Evolutionary conservation across 2,797 vertebrate species (phyloP), one percentile per base, ranked within the genome.

Genomic region (Gobionotothen gibberifrons): DNA sequence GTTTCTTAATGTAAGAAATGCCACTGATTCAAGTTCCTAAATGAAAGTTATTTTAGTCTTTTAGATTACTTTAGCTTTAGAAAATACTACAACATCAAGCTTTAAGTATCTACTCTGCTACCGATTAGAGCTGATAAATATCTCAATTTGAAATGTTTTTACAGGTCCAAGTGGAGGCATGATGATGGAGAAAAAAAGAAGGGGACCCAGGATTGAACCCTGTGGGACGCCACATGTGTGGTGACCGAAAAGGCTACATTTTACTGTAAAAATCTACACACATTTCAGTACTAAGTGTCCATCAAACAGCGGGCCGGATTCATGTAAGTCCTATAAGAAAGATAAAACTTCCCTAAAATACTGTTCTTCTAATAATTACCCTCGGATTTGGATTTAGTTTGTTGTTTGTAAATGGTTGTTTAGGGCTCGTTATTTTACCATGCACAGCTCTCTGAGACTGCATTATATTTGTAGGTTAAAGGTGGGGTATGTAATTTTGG

Each of bases 1-100:
- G 22, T 51, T 48, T 68, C 71, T 73, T 58, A 66, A 51, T 52
- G 54, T 66, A 63, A 72, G 59, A 72, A 72, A 61, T 22, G 32
- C 47, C 19, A n/a, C 4, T 15, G 54, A 29, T 48, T 74, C 13
- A 32, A 12, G 59, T 51, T 69, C 39, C 48, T 26, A 65, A 53
- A 15, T 36, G 19, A 36, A 62, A 48, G 44, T 62, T 16, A 21
- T 55, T 46, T 55, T 3, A 52, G 43, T 26, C 42, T 42, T 40
- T 57, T 22, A 39, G 55, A 40, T 69, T 12, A 3, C 40, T 53
- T 74, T 54, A 36, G 17, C 54, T 52, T 22, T 58, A 56, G 22
- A 29, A 53, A 52, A 52, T 12, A 60, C 43, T 53, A 29, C 3
- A 43, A 26, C 26, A 40, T 26, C 17, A 47, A 29, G 13, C 2